A percentile compares a stretch with the other conserved stretches of the same genome.
Conservation (phyloP, 2,888 invertebrate genomes). For the Argyresthia albistria region DNA sequence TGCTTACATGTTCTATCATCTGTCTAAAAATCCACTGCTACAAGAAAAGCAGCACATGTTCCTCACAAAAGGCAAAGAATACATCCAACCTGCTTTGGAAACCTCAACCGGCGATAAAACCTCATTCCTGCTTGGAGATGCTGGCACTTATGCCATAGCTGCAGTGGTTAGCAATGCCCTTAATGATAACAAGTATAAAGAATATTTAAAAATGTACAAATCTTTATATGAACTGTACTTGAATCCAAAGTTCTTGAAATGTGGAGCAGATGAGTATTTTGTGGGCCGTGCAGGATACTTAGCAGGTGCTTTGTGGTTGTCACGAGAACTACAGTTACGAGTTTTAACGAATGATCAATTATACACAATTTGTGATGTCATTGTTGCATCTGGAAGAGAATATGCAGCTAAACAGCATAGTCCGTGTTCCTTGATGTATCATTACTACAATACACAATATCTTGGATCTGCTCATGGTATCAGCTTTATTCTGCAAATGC, state of each 20-base stretch:
- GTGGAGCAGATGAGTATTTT: slow-evolving; percentile 87
- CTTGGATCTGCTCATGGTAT: slow-evolving; percentile 78
- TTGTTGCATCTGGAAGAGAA: slow-evolving; percentile 79
- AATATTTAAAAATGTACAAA: slow-evolving; percentile 44
- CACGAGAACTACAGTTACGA: slow-evolving; percentile 60
- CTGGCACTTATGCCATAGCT: slow-evolving; percentile 83
- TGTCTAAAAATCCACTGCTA: slow-evolving; percentile 71
- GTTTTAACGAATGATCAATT: slow-evolving; percentile 60
- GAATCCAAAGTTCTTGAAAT: slow-evolving; percentile 67
- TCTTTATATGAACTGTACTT: slow-evolving; percentile 43
- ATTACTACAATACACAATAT: slow-evolving; percentile 82
- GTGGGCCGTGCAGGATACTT: slow-evolving; percentile 90
- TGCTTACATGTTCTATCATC: slow-evolving; percentile 82
- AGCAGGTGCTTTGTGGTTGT: slow-evolving; percentile 82
- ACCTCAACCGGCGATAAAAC: slow-evolving; percentile 74
- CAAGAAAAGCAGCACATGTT: slow-evolving; percentile 51
- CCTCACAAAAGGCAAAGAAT: slow-evolving; percentile 73
- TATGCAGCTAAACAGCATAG: slow-evolving; percentile 74
- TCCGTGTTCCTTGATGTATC: slow-evolving; percentile 81
- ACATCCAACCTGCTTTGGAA: slow-evolving; percentile 74
- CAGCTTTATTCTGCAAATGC: slow-evolving; percentile 73
- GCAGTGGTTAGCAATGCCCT: slow-evolving; percentile 71
- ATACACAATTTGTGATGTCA: slow-evolving; percentile 77
- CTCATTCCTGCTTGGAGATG: slow-evolving; percentile 84
- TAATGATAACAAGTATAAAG: slow-evolving; percentile 46